Evolutionary conservation across 2,113 vertebrate genomes (phyloP).

Genomic region (Nipponia nippon): DNA sequence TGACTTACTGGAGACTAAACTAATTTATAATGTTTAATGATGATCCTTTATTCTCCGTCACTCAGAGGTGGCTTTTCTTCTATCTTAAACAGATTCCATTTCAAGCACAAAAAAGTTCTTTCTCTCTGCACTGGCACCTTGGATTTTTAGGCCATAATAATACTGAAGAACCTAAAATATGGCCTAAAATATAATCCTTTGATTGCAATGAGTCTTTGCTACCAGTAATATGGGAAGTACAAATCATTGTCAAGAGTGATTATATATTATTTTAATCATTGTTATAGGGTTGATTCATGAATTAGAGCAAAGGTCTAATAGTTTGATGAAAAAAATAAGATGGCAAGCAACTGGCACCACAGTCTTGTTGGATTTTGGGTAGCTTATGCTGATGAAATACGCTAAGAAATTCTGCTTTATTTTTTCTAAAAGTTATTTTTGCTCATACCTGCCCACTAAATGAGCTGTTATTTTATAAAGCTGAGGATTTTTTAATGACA

Average conservation of each 20-base stretch:
- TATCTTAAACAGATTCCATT: neutral
- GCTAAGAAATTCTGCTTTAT: neutral
- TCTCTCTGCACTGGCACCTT: neutral
- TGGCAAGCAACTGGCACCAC: neutral
- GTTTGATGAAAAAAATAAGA: neutral
- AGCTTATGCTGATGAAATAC: neutral
- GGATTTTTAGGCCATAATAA: neutral
- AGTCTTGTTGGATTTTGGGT: neutral
- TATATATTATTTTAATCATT: neutral
- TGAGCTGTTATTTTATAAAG: neutral
- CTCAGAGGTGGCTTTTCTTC: neutral
- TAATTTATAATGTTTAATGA: neutral
- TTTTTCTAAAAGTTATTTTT: neutral
- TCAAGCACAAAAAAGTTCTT: neutral
- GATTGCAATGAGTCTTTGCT: neutral
- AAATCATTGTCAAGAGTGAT: neutral
- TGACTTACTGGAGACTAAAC: neutral
- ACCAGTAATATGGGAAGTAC: neutral
- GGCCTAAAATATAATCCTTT: neutral
- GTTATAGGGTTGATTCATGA: neutral
- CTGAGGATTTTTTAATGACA: neutral
- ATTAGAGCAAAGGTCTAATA: neutral
- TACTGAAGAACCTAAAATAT: neutral
- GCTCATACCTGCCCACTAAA: neutral
- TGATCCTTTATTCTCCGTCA: neutral